Percentiles rank a stretch among this genome's conserved stretches.
These are phyloP conservation scores for Dendroctonus ponderosae DNA, from an alignment of 1,140 invertebrate genomes.

Conservation along the genomic window DNA sequence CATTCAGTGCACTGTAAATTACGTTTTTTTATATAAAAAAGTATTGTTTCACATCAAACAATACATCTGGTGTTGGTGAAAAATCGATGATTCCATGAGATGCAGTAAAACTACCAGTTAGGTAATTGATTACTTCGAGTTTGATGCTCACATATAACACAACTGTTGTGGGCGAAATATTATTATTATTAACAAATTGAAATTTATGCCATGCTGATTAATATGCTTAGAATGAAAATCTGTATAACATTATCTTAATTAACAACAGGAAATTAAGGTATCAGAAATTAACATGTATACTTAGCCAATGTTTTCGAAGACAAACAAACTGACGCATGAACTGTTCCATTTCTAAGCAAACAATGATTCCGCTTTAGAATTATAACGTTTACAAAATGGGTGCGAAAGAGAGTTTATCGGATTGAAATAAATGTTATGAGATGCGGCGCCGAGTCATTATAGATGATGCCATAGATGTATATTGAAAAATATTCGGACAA, in stretches of 20 bases:
- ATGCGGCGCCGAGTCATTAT: neutral
- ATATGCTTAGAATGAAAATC: neutral
- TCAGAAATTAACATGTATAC: conserved; percentile 3
- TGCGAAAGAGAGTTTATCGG: too few relatives aligned
- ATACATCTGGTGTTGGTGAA: neutral
- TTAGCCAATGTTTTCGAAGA: conserved; percentile 1
- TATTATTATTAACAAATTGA: neutral
- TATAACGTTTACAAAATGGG: conserved; percentile 10
- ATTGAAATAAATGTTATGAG: too few relatives aligned
- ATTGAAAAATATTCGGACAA: neutral
- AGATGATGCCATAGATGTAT: too few relatives aligned
- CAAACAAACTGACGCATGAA: conserved; percentile 12
- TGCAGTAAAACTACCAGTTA: neutral
- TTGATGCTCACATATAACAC: neutral
- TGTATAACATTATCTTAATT: conserved; percentile 9
- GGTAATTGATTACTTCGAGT: neutral
- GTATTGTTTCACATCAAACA: neutral
- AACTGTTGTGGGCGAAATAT: neutral
- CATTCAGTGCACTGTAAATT: neutral
- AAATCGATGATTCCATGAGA: neutral
- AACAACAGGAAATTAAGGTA: conserved; percentile 5
- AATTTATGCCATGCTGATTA: neutral
- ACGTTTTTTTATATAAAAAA: conserved; percentile 2
- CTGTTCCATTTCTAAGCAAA: conserved; percentile 17
- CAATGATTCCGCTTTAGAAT: conserved; percentile 19